Evolutionary conservation across 2,888 invertebrate genomes (phyloP).

Genomic region (Barypeithes pellucidus): DNA sequence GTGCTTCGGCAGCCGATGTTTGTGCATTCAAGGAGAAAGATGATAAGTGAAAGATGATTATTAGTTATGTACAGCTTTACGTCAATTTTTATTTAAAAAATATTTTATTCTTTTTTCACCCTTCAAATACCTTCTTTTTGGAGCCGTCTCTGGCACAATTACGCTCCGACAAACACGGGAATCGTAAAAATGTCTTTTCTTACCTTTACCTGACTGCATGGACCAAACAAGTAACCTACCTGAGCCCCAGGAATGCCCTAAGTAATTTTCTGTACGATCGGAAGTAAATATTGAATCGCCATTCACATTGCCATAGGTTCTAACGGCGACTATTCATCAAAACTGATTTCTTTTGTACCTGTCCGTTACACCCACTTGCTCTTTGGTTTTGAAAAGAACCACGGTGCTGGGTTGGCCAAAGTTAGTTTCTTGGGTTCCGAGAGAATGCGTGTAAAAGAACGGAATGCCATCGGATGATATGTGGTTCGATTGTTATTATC

Average conservation of each 20-base stretch:
- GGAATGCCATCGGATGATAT: constrained; percentile 40
- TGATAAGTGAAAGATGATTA: no score
- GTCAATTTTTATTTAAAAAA: no score
- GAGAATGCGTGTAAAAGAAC: constrained; percentile 30
- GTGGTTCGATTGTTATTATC: constrained; percentile 35
- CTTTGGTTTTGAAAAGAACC: constrained; percentile 50
- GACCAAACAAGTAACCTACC: constrained; percentile 52
- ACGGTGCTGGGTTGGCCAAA: constrained; percentile 39
- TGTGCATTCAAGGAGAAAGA: no score
- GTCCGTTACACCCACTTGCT: constrained; percentile 62
- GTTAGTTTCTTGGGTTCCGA: constrained; percentile 48
- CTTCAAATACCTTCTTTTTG: not conserved
- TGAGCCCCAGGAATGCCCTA: constrained; percentile 63
- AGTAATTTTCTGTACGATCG: constrained; percentile 63
- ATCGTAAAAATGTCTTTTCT: constrained; percentile 55
- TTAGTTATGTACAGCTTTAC: no score
- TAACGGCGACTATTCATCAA: constrained; percentile 49
- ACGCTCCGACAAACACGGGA: constrained; percentile 56
- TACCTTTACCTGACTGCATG: constrained; percentile 57
- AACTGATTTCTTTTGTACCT: constrained; percentile 60
- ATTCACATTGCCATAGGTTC: constrained; percentile 18
- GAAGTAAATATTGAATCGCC: constrained; percentile 62
- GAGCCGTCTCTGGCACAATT: constrained; percentile 49
- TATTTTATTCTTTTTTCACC: no score
- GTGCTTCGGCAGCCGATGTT: no score